These are phyloP conservation scores for Ardeotis arabs DNA, from an alignment of 2,113 vertebrate genomes.

Conservation along the genomic window DNA sequence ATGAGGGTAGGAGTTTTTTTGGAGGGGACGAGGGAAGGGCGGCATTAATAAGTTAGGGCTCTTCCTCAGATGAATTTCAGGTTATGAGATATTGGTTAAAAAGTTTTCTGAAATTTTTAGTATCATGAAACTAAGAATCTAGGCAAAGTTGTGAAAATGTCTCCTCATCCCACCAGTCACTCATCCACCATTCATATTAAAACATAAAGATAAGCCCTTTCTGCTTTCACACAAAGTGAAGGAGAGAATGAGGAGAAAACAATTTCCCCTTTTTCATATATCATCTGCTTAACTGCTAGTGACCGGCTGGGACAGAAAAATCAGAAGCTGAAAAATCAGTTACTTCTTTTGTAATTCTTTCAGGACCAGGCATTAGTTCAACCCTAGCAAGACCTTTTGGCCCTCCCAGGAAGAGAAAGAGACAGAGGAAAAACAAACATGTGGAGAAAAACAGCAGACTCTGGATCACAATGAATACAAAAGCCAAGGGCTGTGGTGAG, in stretches of 20 bases:
- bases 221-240: neutral
- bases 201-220: neutral
- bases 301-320: neutral
- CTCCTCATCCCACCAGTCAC: neutral
- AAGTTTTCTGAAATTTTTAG: neutral
- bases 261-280: neutral
- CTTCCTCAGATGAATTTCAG: neutral
- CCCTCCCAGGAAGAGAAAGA: conserved; percentile 10
- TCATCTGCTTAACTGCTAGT: neutral
- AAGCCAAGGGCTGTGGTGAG: neutral
- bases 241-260: neutral
- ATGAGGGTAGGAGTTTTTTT: neutral
- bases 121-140: neutral
- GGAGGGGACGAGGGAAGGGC: fast-evolving
- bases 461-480: neutral
- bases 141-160: neutral
- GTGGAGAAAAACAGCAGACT: neutral
- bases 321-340: neutral
- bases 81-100: neutral
- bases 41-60: neutral
- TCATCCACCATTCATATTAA: neutral
- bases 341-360: neutral
- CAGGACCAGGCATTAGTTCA: neutral
- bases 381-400: conserved; percentile 10
- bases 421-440: neutral